Conservation (phyloP, 2,797 vertebrate species). For the Oryzias dopingdopingensis region DNA sequence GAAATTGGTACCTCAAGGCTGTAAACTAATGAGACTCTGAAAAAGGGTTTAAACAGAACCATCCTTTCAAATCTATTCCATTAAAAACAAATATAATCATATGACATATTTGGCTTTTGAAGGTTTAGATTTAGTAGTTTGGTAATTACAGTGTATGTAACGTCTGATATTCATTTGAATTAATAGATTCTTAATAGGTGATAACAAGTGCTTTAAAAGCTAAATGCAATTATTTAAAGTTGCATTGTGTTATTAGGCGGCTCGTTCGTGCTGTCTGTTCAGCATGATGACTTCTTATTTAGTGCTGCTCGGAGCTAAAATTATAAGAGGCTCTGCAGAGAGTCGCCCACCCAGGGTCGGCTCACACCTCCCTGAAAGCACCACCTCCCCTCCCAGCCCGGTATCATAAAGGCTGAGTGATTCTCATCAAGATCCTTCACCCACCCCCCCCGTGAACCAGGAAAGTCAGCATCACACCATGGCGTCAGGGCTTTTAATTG, state of each 20-base stretch:
- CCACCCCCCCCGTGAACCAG: conserved; percentile 43
- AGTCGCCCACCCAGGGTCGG: conserved; percentile 65
- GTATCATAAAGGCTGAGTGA: conserved; percentile 58
- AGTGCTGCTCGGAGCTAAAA: conserved; percentile 64
- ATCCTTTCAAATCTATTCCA: conserved; percentile 4
- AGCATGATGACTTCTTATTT: conserved; percentile 55
- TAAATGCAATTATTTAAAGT: conserved; percentile 50
- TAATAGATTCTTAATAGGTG: conserved; percentile 19
- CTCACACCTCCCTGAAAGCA: conserved; percentile 54
- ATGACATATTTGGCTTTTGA: too few species aligned
- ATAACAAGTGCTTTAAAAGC: conserved; percentile 44
- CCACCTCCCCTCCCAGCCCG: conserved; percentile 50
- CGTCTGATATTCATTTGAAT: conserved; percentile 10
- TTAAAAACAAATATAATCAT: not conserved
- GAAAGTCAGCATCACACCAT: conserved; percentile 52
- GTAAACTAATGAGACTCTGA: conserved; percentile 10
- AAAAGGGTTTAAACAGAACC: conserved; percentile 5
- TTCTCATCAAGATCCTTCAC: conserved; percentile 63
- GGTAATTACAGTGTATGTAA: too few species aligned
- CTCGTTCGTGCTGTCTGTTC: conserved; percentile 32
- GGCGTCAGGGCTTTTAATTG: conserved; percentile 65
- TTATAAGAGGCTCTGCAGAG: conserved; percentile 62
- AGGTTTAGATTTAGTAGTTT: too few species aligned
- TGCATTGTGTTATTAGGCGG: conserved; percentile 47
- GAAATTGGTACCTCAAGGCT: conserved; percentile 18